A percentile compares a stretch with the other conserved stretches of the same genome.
These are phyloP conservation scores for Monopterus albus DNA, from an alignment of 2,113 vertebrate species.

Conservation along the genomic window DNA sequence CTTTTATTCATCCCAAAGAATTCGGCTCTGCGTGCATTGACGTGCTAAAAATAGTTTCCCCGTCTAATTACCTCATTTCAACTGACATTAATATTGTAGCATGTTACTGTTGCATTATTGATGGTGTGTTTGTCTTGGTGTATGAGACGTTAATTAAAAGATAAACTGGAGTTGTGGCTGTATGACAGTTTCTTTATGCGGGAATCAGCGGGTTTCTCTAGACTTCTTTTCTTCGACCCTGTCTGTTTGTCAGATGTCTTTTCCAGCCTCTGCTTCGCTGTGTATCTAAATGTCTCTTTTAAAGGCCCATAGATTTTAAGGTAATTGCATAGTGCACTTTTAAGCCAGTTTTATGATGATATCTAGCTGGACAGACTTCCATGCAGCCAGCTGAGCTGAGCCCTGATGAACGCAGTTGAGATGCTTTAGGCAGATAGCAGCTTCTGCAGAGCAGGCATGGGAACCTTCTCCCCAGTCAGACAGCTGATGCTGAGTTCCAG, in stretches of 20 bases:
- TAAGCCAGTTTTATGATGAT: conserved; percentile 49
- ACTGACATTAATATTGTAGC: conserved; percentile 73
- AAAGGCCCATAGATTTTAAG: conserved; percentile 44
- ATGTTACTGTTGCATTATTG: conserved; percentile 70
- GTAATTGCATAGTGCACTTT: conserved; percentile 52
- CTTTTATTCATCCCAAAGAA: conserved; percentile 30
- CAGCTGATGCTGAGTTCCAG: conserved; percentile 52
- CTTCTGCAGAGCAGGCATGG: conserved; percentile 6
- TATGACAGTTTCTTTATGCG: conserved; percentile 60
- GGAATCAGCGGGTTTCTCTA: conserved; percentile 40
- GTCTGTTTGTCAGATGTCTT: conserved; percentile 27
- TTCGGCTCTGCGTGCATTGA: background rate
- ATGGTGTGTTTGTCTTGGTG: conserved; percentile 69
- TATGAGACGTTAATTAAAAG: conserved; percentile 74
- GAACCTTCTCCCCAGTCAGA: conserved; percentile 25
- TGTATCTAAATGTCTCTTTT: conserved; percentile 57
- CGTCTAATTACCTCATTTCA: conserved; percentile 69
- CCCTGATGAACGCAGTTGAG: conserved; percentile 24
- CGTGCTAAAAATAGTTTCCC: conserved; percentile 56
- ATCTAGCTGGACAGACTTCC: conserved; percentile 39
- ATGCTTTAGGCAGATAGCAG: conserved; percentile 61
- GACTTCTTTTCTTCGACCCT: conserved; percentile 24
- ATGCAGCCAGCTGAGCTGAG: conserved; percentile 15
- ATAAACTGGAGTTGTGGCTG: conserved; percentile 60
- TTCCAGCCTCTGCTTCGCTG: conserved; percentile 16